Evolutionary conservation across 2,113 vertebrate genomes (phyloP), one percentile per base, ranked within the genome.

Genomic region (Oreochromis niloticus): DNA sequence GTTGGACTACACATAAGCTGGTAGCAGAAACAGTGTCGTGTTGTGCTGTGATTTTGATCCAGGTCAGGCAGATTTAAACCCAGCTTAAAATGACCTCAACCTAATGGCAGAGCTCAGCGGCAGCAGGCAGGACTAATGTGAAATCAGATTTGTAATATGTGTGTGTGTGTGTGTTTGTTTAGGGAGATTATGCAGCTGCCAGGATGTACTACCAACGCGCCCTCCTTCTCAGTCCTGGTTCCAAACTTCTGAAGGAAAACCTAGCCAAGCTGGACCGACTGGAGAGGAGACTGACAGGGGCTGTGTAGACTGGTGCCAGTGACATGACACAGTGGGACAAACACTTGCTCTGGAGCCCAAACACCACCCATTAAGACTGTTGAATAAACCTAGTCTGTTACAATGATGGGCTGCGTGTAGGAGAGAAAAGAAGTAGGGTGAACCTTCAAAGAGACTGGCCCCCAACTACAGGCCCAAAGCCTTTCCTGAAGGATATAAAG

Each of bases 191-290:
- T 13, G 85, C 96, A 79, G 95, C 97, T 6, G 99, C 99, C 54
- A 97, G 98, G 86, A 94, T 94, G 79, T 99, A 98, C 94, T 99
- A 99, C 68, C 94, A 98, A 90, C 97, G 96, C 89, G 99, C 99
- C 16, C 95, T 99, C 68, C 95, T 95, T 55, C 96, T 99, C 56
- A 98, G 97, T 61, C 98, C 99, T 8, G 96, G 97, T 81, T 99
- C 98, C 95, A 98, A 96, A 91, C 95, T 99, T 68, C 96, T 99
- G 79, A 98, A 97, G 94, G 99, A 99, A 89, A 99, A 99, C 86
- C 95, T 99, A 43, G 97, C 98, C 87, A 99, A 99, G 83, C 88
- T 99, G 93, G 97, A 99, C 92, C 97, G 99, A 59, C 94, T 99
- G 61, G 98, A 99, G 95, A 98, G 96, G 91, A 96, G 96, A 68